Evolutionary conservation across 2,113 vertebrate genomes (phyloP), one percentile per base, ranked within the genome.

Genomic region (Isichthys henryi): DNA sequence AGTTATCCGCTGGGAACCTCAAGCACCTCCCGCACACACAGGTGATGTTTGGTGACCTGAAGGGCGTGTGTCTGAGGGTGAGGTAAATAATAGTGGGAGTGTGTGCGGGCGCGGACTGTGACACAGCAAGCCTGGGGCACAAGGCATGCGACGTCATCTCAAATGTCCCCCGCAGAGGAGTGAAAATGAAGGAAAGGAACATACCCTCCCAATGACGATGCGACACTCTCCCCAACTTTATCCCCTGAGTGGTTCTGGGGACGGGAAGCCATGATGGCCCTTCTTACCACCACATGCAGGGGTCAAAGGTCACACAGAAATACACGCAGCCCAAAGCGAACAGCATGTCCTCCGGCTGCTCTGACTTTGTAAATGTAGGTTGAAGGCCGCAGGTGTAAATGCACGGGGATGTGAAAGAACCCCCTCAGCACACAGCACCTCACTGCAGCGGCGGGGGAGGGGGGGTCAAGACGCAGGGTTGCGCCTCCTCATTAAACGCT

Each of bases 341-440:
- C 31, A 31, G 35, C n/a, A n/a, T 3, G 31, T 70, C 88, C 70
- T 50, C 45, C 8, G 5, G 15, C 45, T 49, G 45, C 45, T 74
- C 88, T 15, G 86, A 88, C 86, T 35, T 49, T 80, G 88, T 15
- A 21, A 53, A 89, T 85, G 52, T 58, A 85, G 88, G 77, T 89
- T 48, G 82, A 84, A 43, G 13, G 52, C 77, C 9, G 77, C 43
- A 7, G 48, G 50, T 50, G 50, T 52, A 83, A 49, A 82, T 21
- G 19, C 52, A 27, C 31, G 35, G 43, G 50, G 46, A 83, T 46
- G 77, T 83, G 88, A 58, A 5, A 27, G 8, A 46, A n/a, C 19
- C n/a, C 49, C 77, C 21, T 23, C 17, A 23, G 50, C 8, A 43
- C 17, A 27, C 23, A 13, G 35, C 62, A 27, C 23, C 70, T 77